Evolutionary conservation across 1,140 invertebrate genomes (phyloP).

Genomic region (Nymphalis io): DNA sequence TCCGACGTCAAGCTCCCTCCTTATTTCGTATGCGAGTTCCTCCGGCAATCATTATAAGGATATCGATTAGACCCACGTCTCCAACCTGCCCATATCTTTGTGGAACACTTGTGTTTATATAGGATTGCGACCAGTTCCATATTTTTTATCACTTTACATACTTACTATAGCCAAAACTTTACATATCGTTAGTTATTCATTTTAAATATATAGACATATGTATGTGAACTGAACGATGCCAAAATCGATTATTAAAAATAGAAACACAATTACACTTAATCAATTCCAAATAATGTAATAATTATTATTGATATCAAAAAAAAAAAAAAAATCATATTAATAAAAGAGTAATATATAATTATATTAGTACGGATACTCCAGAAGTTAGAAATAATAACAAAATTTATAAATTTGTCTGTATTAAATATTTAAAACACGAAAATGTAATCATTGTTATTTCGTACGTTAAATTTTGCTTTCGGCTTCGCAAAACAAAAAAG

Average conservation of each 20-base stretch:
- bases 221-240: background rate
- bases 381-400: too few relatives aligned
- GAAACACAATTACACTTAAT: too few relatives aligned
- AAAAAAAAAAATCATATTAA: too few relatives aligned
- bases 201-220: background rate
- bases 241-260: too few relatives aligned
- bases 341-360: too few relatives aligned
- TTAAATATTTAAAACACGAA: background rate
- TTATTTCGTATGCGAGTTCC: slow-evolving; percentile 80
- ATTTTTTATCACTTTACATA: slow-evolving; percentile 33
- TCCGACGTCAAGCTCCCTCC: slow-evolving; percentile 73
- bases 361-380: too few relatives aligned
- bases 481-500: slow-evolving; percentile 55
- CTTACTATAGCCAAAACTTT: background rate
- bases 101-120: slow-evolving; percentile 66
- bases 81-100: slow-evolving; percentile 76
- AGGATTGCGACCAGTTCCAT: slow-evolving; percentile 40
- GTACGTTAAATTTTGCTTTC: slow-evolving; percentile 44
- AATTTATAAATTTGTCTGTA: too few relatives aligned
- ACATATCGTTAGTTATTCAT: slow-evolving; percentile 4
- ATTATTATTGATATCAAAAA: too few relatives aligned
- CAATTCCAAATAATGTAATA: too few relatives aligned
- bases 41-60: slow-evolving; percentile 79
- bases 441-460: background rate
- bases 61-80: slow-evolving; percentile 78